phyloP scores from a whole-genome alignment of 1,140 invertebrate genomes.

The Leptopilina boulardi region DNA sequence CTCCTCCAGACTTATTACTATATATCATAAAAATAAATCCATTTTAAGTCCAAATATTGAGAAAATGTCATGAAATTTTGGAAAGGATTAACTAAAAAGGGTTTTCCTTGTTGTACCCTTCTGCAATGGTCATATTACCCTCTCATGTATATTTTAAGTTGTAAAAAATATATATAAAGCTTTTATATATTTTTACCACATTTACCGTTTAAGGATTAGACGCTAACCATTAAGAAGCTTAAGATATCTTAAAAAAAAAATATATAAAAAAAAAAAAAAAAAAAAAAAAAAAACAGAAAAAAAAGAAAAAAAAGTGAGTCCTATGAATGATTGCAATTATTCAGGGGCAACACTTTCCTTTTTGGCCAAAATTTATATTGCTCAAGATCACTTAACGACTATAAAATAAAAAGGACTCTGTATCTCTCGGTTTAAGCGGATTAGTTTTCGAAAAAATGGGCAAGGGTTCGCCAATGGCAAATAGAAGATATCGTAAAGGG shows the following conservation, averaged over 20 bases:
- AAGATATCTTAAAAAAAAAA: too few relatives aligned
- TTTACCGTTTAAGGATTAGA: slow-evolving; percentile 14
- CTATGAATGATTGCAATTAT: slow-evolving; percentile 6
- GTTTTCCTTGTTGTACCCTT: neutral
- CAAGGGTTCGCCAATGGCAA: neutral
- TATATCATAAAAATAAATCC: slow-evolving; percentile 8
- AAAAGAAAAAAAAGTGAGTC: too few relatives aligned
- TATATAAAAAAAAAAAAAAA: neutral
- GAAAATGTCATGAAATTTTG: neutral
- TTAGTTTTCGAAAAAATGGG: slow-evolving; percentile 21
- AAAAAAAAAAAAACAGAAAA: neutral
- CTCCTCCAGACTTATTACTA: neutral
- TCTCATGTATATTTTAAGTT: neutral
- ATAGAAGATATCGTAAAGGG: neutral
- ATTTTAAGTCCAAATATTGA: neutral
- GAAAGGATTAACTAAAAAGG: slow-evolving; percentile 10
- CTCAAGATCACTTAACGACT: slow-evolving; percentile 3
- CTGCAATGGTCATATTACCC: neutral
- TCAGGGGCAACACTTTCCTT: slow-evolving; percentile 2
- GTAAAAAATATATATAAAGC: slow-evolving; percentile 19
- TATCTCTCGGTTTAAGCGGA: neutral
- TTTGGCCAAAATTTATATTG: slow-evolving; percentile 8
- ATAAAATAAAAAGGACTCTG: slow-evolving; percentile 26
- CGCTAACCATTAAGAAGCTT: neutral
- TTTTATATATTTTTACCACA: slow-evolving; percentile 29